phyloP scores from a whole-genome alignment of 1,140 invertebrate species.

The Bombus confusus region DNA sequence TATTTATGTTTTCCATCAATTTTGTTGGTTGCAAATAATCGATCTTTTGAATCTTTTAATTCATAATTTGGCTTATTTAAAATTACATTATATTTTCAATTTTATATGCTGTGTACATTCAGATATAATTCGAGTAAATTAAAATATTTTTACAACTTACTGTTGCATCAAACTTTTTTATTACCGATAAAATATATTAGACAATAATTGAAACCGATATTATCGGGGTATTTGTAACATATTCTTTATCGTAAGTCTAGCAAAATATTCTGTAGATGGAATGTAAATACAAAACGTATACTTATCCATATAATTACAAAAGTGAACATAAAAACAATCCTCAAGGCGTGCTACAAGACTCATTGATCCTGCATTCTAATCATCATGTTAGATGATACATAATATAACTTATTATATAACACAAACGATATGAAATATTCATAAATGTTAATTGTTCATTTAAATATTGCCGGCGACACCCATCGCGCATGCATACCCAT shows the following conservation, averaged over 20 bases:
- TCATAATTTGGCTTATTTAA: background rate
- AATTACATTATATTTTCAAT: background rate
- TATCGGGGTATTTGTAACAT: background rate
- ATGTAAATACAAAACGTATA: background rate
- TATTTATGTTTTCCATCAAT: background rate
- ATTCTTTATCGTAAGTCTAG: conserved; percentile 6
- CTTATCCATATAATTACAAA: conserved; percentile 35
- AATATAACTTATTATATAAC: conserved; percentile 35
- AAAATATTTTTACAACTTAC: background rate
- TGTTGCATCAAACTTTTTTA: background rate
- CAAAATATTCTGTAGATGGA: background rate
- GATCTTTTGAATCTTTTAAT: background rate
- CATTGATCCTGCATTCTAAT: conserved; percentile 9
- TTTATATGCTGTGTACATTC: background rate
- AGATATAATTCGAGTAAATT: background rate
- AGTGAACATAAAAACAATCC: conserved; percentile 13
- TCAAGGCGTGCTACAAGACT: background rate
- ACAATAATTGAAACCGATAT: background rate
- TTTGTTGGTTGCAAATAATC: background rate
- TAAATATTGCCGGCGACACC: no score
- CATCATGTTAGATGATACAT: background rate
- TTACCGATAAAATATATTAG: background rate
- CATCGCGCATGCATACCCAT: background rate
- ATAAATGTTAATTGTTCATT: background rate
- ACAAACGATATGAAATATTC: conserved; percentile 11